Percentiles rank a stretch among this genome's conserved stretches.
These are phyloP conservation scores for Cactoblastis cactorum DNA, from an alignment of 2,888 invertebrate genomes.

Conservation along the genomic window DNA sequence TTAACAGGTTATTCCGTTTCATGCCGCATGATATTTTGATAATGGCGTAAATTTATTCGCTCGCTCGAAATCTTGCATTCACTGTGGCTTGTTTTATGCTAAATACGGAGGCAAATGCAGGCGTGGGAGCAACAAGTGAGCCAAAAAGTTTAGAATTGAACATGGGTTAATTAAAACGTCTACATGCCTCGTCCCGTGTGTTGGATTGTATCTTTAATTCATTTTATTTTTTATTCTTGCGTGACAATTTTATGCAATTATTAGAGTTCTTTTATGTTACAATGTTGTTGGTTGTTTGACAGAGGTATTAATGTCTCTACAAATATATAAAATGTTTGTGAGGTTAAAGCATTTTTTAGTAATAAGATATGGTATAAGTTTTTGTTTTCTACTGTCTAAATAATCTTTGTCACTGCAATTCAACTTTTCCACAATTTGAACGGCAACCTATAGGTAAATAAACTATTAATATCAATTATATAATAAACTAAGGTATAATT, in stretches of 20 bases:
- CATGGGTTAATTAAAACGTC: conserved; percentile 7
- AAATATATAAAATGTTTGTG: too few species aligned
- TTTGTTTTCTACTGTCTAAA: too few species aligned
- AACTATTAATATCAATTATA: not conserved
- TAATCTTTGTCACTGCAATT: too few species aligned
- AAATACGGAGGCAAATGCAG: conserved; percentile 40
- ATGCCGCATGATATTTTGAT: conserved; percentile 72
- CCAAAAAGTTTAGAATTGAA: conserved; percentile 23
- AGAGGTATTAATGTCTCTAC: too few species aligned
- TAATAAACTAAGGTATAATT: not conserved
- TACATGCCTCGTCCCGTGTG: conserved; percentile 4
- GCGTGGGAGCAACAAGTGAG: conserved; percentile 52
- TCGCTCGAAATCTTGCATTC: conserved; percentile 69
- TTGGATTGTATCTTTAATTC: not conserved
- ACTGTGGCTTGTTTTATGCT: conserved; percentile 74
- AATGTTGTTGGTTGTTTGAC: too few species aligned
- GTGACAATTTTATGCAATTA: not conserved
- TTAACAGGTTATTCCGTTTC: conserved; percentile 49
- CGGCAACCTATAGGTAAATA: too few species aligned
- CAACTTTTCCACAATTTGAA: too few species aligned
- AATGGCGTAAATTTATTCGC: conserved; percentile 73
- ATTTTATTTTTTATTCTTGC: not conserved
- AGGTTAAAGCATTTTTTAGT: too few species aligned
- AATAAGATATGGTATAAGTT: too few species aligned
- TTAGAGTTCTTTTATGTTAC: too few species aligned